These are phyloP conservation scores for Luperina testacea DNA, from an alignment of 2,888 invertebrate species.

Conservation along the genomic window DNA sequence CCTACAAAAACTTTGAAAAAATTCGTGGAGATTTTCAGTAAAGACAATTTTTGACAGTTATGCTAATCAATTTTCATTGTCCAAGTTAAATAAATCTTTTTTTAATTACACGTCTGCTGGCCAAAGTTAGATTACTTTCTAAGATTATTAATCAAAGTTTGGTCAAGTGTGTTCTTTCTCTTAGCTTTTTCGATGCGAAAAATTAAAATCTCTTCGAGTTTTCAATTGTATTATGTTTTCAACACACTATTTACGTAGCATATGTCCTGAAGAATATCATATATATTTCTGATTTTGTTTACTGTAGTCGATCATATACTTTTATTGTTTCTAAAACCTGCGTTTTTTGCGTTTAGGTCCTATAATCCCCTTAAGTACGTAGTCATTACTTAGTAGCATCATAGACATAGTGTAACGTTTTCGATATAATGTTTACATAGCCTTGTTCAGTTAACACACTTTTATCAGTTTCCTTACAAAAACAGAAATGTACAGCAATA, in stretches of 20 bases:
- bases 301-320: too few relatives aligned
- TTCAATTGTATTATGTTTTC: too few relatives aligned
- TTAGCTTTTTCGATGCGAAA: conserved; percentile 31
- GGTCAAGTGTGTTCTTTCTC: conserved; percentile 52
- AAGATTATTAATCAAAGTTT: conserved; percentile 71
- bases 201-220: conserved; percentile 21
- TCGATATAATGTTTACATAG: conserved; percentile 49
- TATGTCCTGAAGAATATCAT: too few relatives aligned
- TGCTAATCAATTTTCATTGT: conserved; percentile 67
- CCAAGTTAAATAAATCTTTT: conserved; percentile 69
- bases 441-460: conserved; percentile 33
- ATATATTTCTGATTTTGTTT: too few relatives aligned
- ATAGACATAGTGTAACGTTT: conserved; percentile 58
- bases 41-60: conserved; percentile 51
- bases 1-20: neutral
- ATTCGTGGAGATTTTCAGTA: neutral
- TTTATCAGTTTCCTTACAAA: conserved; percentile 53
- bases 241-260: too few relatives aligned
- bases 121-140: conserved; percentile 73
- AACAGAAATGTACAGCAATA: conserved; percentile 59
- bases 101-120: conserved; percentile 68
- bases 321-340: too few relatives aligned
- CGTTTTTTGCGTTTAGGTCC: too few relatives aligned
- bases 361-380: neutral
- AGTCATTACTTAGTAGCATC: conserved; percentile 19